phyloP scores from a whole-genome alignment of 37 sponge, comb jelly and placozoan genomes.

The Diacarnus erythraeanus region DNA sequence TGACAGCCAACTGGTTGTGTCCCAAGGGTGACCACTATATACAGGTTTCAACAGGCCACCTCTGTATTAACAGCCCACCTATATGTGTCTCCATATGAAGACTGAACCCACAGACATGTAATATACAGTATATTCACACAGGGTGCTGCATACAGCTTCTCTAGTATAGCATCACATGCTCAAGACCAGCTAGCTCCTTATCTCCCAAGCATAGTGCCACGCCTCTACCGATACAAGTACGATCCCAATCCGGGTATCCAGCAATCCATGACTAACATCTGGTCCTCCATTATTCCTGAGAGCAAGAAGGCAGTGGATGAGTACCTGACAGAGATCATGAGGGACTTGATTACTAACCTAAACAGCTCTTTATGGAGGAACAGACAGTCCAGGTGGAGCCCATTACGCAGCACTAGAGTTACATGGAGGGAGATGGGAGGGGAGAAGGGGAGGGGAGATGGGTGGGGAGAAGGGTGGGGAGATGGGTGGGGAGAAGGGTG shows the following conservation, averaged over 20 bases:
- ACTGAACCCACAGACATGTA: too few relatives aligned
- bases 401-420: too few relatives aligned
- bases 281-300: conserved; percentile 77
- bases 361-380: conserved; percentile 76
- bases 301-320: conserved; percentile 68
- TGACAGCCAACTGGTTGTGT: too few relatives aligned
- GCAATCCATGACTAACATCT: conserved; percentile 87
- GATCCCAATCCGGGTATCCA: conserved; percentile 79
- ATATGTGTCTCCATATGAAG: too few relatives aligned
- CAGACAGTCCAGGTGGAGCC: conserved; percentile 84
- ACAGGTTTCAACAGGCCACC: too few relatives aligned
- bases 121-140: conserved; percentile 7
- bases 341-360: conserved; percentile 64
- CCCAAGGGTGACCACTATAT: too few relatives aligned
- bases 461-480: too few relatives aligned
- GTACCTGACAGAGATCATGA: conserved; percentile 61
- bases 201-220: conserved; percentile 71
- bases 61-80: too few relatives aligned
- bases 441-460: too few relatives aligned
- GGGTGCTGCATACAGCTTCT: conserved; percentile 88
- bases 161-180: conserved; percentile 64
- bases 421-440: too few relatives aligned
- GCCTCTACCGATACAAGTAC: conserved; percentile 84
- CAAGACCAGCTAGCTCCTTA: conserved; percentile 74
- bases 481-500: too few relatives aligned